Conservation (phyloP, 2,888 invertebrate genomes). For the Andrena chrysosceles region DNA sequence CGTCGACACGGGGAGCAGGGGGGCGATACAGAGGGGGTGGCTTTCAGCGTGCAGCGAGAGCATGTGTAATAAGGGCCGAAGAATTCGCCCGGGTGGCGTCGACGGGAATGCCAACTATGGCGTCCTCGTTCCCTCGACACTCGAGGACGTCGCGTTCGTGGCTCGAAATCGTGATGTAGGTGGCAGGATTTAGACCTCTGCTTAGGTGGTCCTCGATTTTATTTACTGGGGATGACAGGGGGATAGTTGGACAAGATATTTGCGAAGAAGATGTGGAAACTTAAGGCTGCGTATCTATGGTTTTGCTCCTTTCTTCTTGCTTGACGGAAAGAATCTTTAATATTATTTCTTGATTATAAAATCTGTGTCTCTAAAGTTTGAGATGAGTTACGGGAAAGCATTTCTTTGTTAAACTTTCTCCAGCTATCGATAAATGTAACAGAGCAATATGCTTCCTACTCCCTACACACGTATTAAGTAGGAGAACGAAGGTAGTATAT, state of each 20-base stretch:
- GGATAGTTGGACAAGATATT: too few species aligned
- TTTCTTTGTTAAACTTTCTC: too few species aligned
- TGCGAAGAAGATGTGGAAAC: too few species aligned
- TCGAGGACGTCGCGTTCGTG: not conserved
- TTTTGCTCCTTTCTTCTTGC: too few species aligned
- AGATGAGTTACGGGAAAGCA: too few species aligned
- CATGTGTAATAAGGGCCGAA: constrained; percentile 74
- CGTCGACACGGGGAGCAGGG: constrained; percentile 55
- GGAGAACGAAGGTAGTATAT: not conserved
- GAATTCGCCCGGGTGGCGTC: constrained; percentile 75
- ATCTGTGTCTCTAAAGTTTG: too few species aligned
- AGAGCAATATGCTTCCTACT: too few species aligned
- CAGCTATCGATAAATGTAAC: too few species aligned
- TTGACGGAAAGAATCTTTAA: too few species aligned
- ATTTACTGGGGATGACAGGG: not conserved
- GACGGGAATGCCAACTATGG: constrained; percentile 77
- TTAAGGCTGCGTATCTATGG: too few species aligned
- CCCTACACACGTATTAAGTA: too few species aligned
- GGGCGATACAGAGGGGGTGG: constrained; percentile 52
- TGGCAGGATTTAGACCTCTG: constrained; percentile 5
- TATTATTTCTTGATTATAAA: too few species aligned
- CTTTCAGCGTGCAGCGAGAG: constrained; percentile 67
- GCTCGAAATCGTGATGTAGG: not conserved
- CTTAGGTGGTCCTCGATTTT: not conserved
- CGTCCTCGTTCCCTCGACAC: constrained; percentile 53